A percentile compares a stretch with the other conserved stretches of the same genome.
Conservation (phyloP, 2,888 invertebrate species). For the Apamea monoglypha region DNA sequence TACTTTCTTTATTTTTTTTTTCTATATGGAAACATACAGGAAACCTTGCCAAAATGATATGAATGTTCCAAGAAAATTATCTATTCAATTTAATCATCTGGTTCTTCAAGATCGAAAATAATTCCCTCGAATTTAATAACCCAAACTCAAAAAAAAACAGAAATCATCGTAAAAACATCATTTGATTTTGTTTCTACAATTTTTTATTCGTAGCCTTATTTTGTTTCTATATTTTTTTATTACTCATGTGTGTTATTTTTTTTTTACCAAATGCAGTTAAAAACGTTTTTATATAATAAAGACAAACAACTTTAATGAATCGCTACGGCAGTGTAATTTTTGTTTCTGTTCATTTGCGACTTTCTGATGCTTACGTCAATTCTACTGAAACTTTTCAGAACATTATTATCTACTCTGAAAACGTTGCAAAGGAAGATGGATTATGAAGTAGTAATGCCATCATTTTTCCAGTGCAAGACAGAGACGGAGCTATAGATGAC, state of each 20-base stretch:
- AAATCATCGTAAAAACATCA: no score
- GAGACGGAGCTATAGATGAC: background rate
- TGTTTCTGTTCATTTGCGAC: conserved; percentile 28
- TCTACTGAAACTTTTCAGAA: background rate
- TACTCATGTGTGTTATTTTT: no score
- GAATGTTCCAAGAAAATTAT: background rate
- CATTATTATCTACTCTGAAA: background rate
- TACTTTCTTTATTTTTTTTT: background rate
- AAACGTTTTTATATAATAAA: conserved; percentile 55
- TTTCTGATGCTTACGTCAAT: conserved; percentile 35
- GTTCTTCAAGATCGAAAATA: background rate
- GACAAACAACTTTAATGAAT: conserved; percentile 46
- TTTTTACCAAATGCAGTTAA: conserved; percentile 14
- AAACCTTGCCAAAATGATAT: background rate
- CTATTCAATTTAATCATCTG: background rate
- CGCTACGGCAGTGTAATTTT: conserved; percentile 53
- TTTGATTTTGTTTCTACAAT: no score
- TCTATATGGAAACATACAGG: background rate
- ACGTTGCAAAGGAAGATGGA: background rate
- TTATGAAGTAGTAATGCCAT: background rate
- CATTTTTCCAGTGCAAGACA: background rate
- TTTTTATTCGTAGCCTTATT: no score
- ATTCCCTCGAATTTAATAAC: background rate
- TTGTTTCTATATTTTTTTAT: no score
- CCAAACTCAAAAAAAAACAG: no score